A percentile compares a stretch with the other conserved stretches of the same genome.
Evolutionary conservation across 2,888 invertebrate genomes (phyloP).

Genomic region (Zaprionus obscuricornis): DNA sequence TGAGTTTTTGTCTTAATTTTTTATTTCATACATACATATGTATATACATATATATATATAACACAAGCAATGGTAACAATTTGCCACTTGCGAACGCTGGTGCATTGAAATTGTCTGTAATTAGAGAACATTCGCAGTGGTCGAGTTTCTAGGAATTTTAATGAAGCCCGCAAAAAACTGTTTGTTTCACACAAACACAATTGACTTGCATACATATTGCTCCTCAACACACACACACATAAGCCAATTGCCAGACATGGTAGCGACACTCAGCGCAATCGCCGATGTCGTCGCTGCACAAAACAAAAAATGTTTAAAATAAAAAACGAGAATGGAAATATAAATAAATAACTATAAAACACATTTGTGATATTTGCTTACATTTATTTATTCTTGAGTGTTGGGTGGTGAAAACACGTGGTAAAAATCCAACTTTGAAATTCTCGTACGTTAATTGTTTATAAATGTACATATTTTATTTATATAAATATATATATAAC

Average conservation of each 20-base stretch:
- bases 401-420: not conserved
- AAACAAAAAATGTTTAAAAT: no score
- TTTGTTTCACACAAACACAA: conserved; percentile 55
- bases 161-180: conserved; percentile 43
- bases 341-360: conserved; percentile 8
- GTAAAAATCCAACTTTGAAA: conserved; percentile 20
- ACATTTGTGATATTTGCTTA: conserved; percentile 24
- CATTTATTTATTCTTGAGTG: conserved; percentile 14
- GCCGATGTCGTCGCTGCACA: conserved; percentile 44
- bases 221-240: conserved; percentile 5
- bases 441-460: conserved; percentile 46
- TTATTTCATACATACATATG: conserved; percentile 10
- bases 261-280: conserved; percentile 49
- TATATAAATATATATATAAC: conserved; percentile 10
- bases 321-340: conserved; percentile 1
- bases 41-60: conserved; percentile 6
- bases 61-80: conserved; percentile 38
- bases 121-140: conserved; percentile 52
- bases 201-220: conserved; percentile 20
- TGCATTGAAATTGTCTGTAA: conserved; percentile 59
- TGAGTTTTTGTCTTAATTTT: conserved; percentile 31
- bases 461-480: conserved; percentile 47
- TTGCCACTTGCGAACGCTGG: conserved; percentile 27
- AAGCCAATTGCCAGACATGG: conserved; percentile 45
- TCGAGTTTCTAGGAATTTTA: conserved; percentile 57